Conservation (phyloP, 2,888 invertebrate species). For the Rhagophthalmus giganteus region DNA sequence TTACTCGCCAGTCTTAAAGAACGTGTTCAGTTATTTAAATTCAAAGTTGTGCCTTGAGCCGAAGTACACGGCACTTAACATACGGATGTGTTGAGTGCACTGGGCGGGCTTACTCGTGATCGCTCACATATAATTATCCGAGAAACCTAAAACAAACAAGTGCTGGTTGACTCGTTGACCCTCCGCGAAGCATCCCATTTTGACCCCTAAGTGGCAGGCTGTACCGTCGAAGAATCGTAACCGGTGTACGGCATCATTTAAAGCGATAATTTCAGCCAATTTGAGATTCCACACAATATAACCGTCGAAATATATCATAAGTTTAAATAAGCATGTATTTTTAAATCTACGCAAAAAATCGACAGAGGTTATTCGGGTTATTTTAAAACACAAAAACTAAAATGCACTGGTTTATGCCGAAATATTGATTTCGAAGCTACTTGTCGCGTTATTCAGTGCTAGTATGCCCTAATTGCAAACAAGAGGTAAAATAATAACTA, state of each 20-base stretch:
- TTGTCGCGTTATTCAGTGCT: background rate
- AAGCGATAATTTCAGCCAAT: constrained; percentile 47
- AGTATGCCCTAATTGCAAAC: too few species aligned
- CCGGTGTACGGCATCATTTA: constrained; percentile 28
- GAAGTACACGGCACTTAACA: constrained; percentile 43
- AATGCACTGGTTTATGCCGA: too few species aligned
- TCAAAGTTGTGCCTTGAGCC: constrained; percentile 25
- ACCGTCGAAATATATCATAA: constrained; percentile 26
- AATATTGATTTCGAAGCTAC: too few species aligned
- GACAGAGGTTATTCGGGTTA: background rate
- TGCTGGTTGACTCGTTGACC: constrained; percentile 53
- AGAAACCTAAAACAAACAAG: constrained; percentile 56
- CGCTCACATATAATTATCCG: constrained; percentile 55
- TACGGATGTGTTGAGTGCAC: constrained; percentile 51
- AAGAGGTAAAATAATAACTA: background rate
- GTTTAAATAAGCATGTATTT: constrained; percentile 13
- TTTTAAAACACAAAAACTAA: background rate
- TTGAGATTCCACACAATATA: constrained; percentile 32
- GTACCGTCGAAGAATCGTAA: constrained; percentile 29
- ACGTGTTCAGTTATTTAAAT: constrained; percentile 30
- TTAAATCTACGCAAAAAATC: constrained; percentile 9
- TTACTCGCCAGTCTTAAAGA: constrained; percentile 14
- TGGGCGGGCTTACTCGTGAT: constrained; percentile 54
- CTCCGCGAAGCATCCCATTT: constrained; percentile 42
- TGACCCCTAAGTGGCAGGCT: constrained; percentile 37